phyloP scores from a whole-genome alignment of 2,797 vertebrate genomes.

The Peromyscus melanophrys region DNA sequence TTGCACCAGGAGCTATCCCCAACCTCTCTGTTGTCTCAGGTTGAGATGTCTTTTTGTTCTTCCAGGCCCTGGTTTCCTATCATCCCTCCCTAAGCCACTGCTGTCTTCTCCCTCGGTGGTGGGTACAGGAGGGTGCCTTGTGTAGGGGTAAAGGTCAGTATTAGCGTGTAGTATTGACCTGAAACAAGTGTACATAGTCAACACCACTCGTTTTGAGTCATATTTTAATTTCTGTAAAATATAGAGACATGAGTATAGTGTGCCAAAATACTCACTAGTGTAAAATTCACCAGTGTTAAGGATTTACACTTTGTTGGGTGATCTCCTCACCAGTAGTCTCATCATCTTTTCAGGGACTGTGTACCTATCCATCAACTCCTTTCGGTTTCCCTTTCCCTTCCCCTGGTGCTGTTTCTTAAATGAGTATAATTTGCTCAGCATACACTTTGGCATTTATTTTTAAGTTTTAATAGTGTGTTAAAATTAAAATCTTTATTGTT shows the following conservation, averaged over 20 bases:
- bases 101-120: not conserved
- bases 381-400: accelerated
- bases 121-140: not conserved
- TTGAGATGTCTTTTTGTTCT: not conserved
- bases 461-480: not conserved
- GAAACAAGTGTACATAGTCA: not conserved
- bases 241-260: not conserved
- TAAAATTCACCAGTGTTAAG: not conserved
- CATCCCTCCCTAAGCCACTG: accelerated
- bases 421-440: not conserved
- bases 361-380: not conserved
- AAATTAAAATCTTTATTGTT: not conserved
- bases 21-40: no score
- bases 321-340: not conserved
- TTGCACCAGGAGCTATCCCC: accelerated
- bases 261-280: not conserved
- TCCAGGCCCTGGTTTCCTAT: not conserved
- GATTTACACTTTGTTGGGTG: not conserved
- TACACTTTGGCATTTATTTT: not conserved
- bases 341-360: not conserved
- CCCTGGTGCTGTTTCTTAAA: not conserved
- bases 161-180: not conserved
- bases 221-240: not conserved
- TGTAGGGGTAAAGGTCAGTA: not conserved
- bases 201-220: not conserved